Evolutionary conservation across 2,797 vertebrate genomes (phyloP), one percentile per base, ranked within the genome.

Genomic region (Cercopithecus mitis): DNA sequence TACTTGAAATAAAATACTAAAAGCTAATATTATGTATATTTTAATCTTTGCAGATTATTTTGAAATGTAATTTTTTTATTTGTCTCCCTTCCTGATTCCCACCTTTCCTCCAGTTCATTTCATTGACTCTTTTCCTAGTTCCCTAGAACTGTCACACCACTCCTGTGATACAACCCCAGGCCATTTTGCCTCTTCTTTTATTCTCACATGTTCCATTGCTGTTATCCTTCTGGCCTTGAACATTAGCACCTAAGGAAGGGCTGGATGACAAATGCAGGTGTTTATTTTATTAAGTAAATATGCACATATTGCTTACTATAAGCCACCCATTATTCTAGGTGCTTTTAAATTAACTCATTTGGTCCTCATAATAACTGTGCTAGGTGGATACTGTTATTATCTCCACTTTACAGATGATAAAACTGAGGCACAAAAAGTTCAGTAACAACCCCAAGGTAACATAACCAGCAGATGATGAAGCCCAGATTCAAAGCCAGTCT

Each of bases 271-370:
- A 92, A 39, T 15, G 20, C 1, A 67, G 82, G 25, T 43, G 14
- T 81, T 95, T 77, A 80, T 20, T 94, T 94, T 84, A 45, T 81
- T 95, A 93, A 70, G 43, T 61, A 95, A 75, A 84, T 43, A 81
- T 2, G 7, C n/a, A 95, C 14, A n/a, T 30, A 87, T 47, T 52
- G 70, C 57, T 94, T 67, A 61, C 1, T n/a, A n/a, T 15, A 75
- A 27, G 27, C 39, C 57, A 93, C 64, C 8, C 43, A 73, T 55
- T 83, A 72, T 86, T 61, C 19, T 57, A 90, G 52, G 30, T 93
- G 52, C 52, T 88, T 90, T 67, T 52, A 88, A 94, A 88, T 80
- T 80, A 94, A 79, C 41, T 94, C 33, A 81, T 61, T 88, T 88
- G 57, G 67, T 75, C 27, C n/a, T 70, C 27, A 52, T 14, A 45